Percentiles rank a stretch among this genome's conserved stretches.
These are phyloP conservation scores for Vesta saturnalis DNA, from an alignment of 2,888 invertebrate species.

Conservation along the genomic window DNA sequence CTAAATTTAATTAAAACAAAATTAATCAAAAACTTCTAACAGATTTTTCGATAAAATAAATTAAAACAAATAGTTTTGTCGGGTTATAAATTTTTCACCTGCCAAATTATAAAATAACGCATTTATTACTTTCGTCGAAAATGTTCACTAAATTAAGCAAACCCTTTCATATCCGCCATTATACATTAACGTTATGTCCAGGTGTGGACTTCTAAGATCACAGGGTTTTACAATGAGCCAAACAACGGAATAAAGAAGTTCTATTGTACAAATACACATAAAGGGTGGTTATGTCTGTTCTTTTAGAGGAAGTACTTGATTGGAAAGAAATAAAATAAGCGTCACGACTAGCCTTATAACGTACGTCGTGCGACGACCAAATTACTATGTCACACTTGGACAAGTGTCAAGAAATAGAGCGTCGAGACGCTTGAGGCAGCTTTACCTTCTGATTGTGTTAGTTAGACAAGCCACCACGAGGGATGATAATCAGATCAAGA, in stretches of 20 bases:
- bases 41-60: constrained; percentile 5
- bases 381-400: constrained; percentile 25
- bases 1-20: constrained; percentile 15
- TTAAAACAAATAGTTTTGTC: neutral
- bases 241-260: constrained; percentile 43
- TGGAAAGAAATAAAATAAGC: constrained; percentile 29
- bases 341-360: constrained; percentile 24
- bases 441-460: constrained; percentile 49
- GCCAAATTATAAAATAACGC: neutral
- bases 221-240: constrained; percentile 41
- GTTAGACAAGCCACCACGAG: constrained; percentile 43
- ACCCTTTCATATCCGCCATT: constrained; percentile 46
- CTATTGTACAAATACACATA: constrained; percentile 41
- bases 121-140: constrained; percentile 5
- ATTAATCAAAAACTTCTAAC: constrained; percentile 13
- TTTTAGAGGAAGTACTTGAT: constrained; percentile 36
- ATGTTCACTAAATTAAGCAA: constrained; percentile 50
- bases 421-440: constrained; percentile 38
- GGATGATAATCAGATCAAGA: constrained; percentile 48
- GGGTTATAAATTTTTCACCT: constrained; percentile 1
- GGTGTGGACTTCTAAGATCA: constrained; percentile 44
- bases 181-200: constrained; percentile 46
- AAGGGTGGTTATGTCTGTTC: constrained; percentile 36
- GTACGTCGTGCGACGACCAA: constrained; percentile 17
- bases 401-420: constrained; percentile 32